Evolutionary conservation across 2,797 vertebrate species (phyloP).

Genomic region (Psittacula derbiana): DNA sequence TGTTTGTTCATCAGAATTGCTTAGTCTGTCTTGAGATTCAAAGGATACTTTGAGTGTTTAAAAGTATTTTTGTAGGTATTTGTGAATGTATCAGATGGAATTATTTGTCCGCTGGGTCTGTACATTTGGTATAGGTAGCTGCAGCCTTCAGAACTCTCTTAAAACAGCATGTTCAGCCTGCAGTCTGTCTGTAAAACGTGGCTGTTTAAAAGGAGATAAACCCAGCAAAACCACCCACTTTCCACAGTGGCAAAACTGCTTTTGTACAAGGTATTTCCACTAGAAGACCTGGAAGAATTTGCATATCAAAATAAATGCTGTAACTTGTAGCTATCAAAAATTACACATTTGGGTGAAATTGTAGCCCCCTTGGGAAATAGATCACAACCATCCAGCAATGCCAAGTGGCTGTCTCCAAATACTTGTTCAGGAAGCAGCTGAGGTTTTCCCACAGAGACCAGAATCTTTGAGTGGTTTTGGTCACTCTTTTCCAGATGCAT

Average conservation of each 20-base stretch:
- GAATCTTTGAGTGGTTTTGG: not conserved
- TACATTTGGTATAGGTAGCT: not conserved
- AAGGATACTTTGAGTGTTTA: not conserved
- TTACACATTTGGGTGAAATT: not conserved
- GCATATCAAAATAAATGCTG: not conserved
- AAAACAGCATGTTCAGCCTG: not conserved
- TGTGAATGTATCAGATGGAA: not conserved
- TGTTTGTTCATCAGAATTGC: not conserved
- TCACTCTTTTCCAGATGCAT: not conserved
- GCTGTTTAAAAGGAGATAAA: not conserved
- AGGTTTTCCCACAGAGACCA: not conserved
- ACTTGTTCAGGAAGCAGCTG: not conserved
- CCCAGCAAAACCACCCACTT: fast-evolving
- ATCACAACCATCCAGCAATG: not conserved
- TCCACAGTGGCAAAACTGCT: not conserved
- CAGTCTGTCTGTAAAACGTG: not conserved
- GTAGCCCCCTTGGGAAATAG: not conserved
- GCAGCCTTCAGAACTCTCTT: not conserved
- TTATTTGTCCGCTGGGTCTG: not conserved
- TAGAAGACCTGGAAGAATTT: not conserved
- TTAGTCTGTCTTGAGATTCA: not conserved
- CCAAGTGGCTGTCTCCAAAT: not conserved
- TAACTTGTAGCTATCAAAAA: not conserved
- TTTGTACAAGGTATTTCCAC: not conserved
- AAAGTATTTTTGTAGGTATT: not conserved